A percentile compares a stretch with the other conserved stretches of the same genome.
Evolutionary conservation across 2,113 vertebrate genomes (phyloP).

Genomic region (Gadus chalcogrammus): DNA sequence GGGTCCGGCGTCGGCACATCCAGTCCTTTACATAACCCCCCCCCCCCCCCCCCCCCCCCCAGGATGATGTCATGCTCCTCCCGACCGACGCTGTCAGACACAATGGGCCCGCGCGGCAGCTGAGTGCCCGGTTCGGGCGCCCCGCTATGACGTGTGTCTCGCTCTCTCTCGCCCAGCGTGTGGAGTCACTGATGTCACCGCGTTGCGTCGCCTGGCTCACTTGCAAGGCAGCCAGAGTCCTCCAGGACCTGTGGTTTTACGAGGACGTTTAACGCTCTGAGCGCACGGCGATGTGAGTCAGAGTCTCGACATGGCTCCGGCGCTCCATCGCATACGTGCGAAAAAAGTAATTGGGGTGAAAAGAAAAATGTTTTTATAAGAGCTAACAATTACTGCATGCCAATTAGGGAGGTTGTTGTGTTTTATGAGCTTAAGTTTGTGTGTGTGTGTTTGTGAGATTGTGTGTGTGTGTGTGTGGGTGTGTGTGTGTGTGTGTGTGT

Average conservation of each 20-base stretch:
- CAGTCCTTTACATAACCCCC: constrained; percentile 51
- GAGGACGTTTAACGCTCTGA: constrained; percentile 45
- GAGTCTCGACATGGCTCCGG: constrained; percentile 50
- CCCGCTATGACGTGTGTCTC: constrained; percentile 42
- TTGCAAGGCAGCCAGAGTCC: constrained; percentile 31
- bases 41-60: too few relatives aligned
- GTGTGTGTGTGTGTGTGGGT: constrained; percentile 8
- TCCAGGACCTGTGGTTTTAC: constrained; percentile 38
- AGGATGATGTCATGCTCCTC: constrained; percentile 51
- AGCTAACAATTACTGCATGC: constrained; percentile 45
- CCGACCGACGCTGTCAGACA: constrained; percentile 48
- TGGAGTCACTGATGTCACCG: constrained; percentile 61
- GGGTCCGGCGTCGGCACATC: constrained; percentile 25
- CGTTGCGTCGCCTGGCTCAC: constrained; percentile 43
- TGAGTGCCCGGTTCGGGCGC: constrained; percentile 32
- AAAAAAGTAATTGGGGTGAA: constrained; percentile 44
- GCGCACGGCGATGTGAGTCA: constrained; percentile 45
- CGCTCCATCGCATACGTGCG: constrained; percentile 57
- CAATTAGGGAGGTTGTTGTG: constrained; percentile 48
- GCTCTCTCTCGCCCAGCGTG: constrained; percentile 46
- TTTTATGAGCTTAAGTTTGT: constrained; percentile 50
- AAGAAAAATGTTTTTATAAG: constrained; percentile 45
- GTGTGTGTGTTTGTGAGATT: constrained; percentile 4
- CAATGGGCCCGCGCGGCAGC: constrained; percentile 29
- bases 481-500: background rate